phyloP scores from a whole-genome alignment of 2,888 invertebrate species.

The Cylindroiulus punctatus region DNA sequence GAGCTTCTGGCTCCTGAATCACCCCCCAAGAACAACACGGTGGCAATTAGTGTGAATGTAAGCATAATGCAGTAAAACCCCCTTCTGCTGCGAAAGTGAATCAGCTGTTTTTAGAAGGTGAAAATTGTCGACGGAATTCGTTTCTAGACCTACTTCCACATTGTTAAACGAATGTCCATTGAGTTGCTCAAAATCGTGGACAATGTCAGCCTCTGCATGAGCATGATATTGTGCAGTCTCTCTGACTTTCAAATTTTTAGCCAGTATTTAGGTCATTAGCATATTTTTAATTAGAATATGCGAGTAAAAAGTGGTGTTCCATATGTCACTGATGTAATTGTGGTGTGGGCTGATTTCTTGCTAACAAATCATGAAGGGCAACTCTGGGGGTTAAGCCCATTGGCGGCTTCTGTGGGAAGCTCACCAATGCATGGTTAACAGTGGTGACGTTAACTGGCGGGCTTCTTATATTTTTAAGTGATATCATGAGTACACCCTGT shows the following conservation, averaged over 20 bases:
- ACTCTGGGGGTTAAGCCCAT: background rate
- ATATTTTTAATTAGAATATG: conserved; percentile 37
- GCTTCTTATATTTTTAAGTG: too few relatives aligned
- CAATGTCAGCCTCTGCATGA: background rate
- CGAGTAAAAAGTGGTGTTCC: conserved; percentile 7
- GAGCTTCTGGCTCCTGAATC: conserved; percentile 33
- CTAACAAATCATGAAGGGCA: background rate
- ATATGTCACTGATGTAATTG: conserved; percentile 7
- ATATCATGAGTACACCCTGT: too few relatives aligned
- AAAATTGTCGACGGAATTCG: conserved; percentile 26
- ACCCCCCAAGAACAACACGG: conserved; percentile 4
- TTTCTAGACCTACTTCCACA: conserved; percentile 28
- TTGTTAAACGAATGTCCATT: conserved; percentile 38
- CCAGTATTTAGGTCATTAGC: conserved; percentile 28
- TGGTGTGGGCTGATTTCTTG: background rate
- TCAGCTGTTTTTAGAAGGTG: conserved; percentile 41
- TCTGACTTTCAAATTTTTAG: background rate
- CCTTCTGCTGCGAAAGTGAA: conserved; percentile 25
- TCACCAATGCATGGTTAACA: background rate
- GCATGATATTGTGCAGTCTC: background rate
- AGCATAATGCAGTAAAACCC: conserved; percentile 22
- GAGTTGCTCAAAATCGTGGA: background rate
- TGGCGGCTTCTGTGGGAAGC: background rate
- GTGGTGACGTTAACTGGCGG: background rate
- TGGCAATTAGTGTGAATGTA: conserved; percentile 38